These are phyloP conservation scores for Balaeniceps rex DNA, from an alignment of 2,113 vertebrate species.

Conservation along the genomic window DNA sequence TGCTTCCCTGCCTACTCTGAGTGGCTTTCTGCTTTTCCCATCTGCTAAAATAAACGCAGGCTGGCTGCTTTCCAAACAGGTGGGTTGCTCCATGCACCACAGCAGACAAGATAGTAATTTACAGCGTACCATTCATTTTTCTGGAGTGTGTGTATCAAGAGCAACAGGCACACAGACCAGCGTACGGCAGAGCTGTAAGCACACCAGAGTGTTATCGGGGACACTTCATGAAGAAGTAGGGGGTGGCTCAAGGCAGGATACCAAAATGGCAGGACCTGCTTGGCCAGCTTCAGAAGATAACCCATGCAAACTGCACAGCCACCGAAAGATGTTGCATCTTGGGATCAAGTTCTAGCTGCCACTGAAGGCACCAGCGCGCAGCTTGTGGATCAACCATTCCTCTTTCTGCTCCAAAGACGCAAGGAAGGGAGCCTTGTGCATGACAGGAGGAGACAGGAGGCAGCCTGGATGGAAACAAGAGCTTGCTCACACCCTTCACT, in stretches of 20 bases:
- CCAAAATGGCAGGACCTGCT: not conserved
- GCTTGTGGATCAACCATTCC: not conserved
- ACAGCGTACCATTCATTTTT: not conserved
- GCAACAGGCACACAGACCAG: not conserved
- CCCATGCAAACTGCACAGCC: not conserved
- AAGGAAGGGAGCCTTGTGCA: not conserved
- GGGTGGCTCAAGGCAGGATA: too few relatives aligned
- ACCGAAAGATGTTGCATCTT: not conserved
- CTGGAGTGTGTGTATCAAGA: not conserved
- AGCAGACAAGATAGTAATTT: not conserved
- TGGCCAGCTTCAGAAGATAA: not conserved
- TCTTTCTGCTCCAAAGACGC: not conserved
- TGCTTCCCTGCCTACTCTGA: not conserved
- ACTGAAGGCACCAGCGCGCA: rapidly evolving
- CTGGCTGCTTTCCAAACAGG: slow-evolving; percentile 27
- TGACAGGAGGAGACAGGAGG: not conserved
- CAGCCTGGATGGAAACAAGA: rapidly evolving
- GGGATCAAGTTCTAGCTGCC: not conserved
- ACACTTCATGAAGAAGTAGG: rapidly evolving
- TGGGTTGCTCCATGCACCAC: not conserved
- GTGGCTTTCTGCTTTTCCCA: not conserved
- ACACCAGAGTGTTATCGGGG: rapidly evolving
- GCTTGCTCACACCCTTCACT: not conserved
- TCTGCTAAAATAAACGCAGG: not conserved
- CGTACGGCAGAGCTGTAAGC: not conserved